Conservation (phyloP, 2,113 vertebrate species). For the Vulpes lagopus region DNA sequence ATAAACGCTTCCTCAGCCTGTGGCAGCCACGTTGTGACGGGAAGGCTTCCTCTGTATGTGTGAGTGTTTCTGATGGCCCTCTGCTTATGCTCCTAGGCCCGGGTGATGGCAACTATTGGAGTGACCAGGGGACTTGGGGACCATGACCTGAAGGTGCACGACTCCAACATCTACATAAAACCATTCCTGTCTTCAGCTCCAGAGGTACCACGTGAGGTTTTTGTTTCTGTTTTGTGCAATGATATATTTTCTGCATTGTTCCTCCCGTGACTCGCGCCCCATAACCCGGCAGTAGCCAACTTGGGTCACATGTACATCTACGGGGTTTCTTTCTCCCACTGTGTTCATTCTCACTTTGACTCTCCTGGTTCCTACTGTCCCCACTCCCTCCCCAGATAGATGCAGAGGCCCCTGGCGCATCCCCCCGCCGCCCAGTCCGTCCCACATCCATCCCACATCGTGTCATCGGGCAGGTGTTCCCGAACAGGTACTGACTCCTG, state of each 20-base stretch:
- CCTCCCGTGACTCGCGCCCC: neutral
- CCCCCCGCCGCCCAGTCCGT: too few relatives aligned
- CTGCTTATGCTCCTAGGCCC: conserved; percentile 90
- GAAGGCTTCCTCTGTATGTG: neutral
- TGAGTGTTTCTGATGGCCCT: conserved; percentile 49
- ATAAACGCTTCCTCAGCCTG: neutral
- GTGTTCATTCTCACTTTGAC: neutral
- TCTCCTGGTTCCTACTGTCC: neutral
- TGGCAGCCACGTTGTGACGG: accelerated
- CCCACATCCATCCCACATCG: neutral
- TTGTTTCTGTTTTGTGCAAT: neutral
- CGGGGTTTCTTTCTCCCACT: neutral
- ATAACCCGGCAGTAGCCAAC: neutral
- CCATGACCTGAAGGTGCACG: conserved; percentile 98
- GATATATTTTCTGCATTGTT: neutral
- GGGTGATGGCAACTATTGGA: conserved; percentile 98
- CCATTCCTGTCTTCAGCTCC: conserved; percentile 97
- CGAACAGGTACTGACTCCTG: neutral
- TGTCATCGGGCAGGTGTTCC: neutral
- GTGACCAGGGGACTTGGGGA: conserved; percentile 98
- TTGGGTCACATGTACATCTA: accelerated
- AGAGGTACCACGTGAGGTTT: conserved; percentile 90
- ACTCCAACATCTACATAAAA: conserved; percentile 99
- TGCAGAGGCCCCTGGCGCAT: neutral
- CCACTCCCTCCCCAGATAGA: neutral